These are phyloP conservation scores for Isaurus tuberculatus DNA, from an alignment of 92 coral and sea anemone species.

Conservation along the genomic window DNA sequence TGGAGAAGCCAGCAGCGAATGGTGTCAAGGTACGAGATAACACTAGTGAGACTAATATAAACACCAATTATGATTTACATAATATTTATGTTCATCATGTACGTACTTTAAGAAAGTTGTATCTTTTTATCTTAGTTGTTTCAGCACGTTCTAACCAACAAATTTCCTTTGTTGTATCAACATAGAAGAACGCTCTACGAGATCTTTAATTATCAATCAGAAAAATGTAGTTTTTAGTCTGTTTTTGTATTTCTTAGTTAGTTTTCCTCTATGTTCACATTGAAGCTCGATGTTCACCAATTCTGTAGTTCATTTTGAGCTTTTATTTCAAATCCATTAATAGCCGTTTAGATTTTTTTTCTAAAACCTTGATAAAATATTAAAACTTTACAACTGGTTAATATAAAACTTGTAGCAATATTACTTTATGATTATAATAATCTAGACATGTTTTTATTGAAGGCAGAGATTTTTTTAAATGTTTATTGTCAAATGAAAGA, in stretches of 20 bases:
- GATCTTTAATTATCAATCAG: background rate
- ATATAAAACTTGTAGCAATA: background rate
- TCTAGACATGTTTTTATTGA: background rate
- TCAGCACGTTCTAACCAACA: background rate
- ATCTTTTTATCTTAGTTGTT: background rate
- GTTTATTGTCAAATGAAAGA: background rate
- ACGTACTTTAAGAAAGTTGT: background rate
- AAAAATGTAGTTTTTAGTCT: background rate
- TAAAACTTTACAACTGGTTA: background rate
- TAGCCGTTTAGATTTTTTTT: background rate
- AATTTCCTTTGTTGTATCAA: background rate
- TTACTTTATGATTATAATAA: background rate
- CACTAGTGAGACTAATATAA: slow-evolving; percentile 28
- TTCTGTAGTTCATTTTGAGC: background rate
- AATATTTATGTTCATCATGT: background rate
- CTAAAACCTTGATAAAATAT: background rate
- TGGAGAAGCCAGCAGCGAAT: slow-evolving; percentile 9
- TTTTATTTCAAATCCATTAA: background rate
- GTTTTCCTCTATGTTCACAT: background rate
- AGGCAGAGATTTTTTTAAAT: background rate
- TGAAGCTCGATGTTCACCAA: background rate
- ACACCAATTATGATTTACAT: slow-evolving; percentile 23
- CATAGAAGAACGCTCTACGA: background rate
- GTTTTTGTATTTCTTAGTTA: background rate
- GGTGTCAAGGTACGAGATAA: slow-evolving; percentile 39